Conservation (phyloP, 1,140 invertebrate genomes). For the Drosophila sucinea region DNA sequence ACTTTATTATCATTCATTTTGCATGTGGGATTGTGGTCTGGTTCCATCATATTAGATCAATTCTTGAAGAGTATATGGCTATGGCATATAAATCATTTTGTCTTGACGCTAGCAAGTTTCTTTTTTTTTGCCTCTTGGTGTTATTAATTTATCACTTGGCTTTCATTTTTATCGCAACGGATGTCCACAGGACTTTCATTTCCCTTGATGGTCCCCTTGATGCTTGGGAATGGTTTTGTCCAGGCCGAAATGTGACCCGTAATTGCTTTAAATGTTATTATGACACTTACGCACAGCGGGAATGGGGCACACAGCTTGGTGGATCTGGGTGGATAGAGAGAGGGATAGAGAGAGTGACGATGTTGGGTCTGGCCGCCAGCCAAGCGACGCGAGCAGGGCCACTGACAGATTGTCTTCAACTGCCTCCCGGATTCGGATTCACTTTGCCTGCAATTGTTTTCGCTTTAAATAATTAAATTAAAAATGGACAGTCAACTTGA, state of each 20-base stretch:
- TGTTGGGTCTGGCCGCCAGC: slow-evolving; percentile 48
- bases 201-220: slow-evolving; percentile 24
- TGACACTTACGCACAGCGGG: slow-evolving; percentile 71
- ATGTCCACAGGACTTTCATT: slow-evolving; percentile 67
- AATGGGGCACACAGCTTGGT: slow-evolving; percentile 7
- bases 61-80: not conserved
- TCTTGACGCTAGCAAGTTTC: not conserved
- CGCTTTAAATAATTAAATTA: slow-evolving; percentile 81
- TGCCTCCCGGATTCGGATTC: slow-evolving; percentile 26
- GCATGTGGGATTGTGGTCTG: not conserved
- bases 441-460: slow-evolving; percentile 67
- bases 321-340: not conserved
- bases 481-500: slow-evolving; percentile 68
- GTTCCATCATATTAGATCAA: not conserved
- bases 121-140: slow-evolving; percentile 7
- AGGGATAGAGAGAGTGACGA: not conserved
- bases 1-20: slow-evolving; percentile 16
- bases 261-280: slow-evolving; percentile 82
- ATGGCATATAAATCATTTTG: slow-evolving; percentile 3
- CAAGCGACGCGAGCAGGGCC: slow-evolving; percentile 48
- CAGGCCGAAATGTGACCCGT: slow-evolving; percentile 71
- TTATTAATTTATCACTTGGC: slow-evolving; percentile 60
- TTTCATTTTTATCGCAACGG: slow-evolving; percentile 63
- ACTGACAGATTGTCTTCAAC: slow-evolving; percentile 3
- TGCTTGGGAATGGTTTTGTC: not conserved